Evolutionary conservation across 2,888 invertebrate genomes (phyloP).

Genomic region (Tetragonula carbonaria): DNA sequence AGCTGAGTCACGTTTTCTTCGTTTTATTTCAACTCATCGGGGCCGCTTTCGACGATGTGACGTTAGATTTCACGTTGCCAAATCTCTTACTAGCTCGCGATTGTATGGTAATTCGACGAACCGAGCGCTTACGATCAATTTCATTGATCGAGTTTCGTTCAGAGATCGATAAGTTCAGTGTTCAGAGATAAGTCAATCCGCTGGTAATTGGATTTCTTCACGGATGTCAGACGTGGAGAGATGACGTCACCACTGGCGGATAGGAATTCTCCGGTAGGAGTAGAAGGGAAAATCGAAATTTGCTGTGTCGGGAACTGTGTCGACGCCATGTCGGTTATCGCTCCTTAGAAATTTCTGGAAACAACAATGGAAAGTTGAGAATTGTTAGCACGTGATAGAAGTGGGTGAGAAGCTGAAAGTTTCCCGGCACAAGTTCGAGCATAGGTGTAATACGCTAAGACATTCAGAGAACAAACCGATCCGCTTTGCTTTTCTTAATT

Average conservation of each 20-base stretch:
- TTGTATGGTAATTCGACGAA: slow-evolving; percentile 49
- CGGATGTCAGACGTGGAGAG: no score
- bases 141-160: neutral
- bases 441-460: neutral
- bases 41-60: slow-evolving; percentile 34
- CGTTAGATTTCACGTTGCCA: slow-evolving; percentile 38
- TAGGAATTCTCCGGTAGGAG: no score
- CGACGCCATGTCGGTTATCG: no score
- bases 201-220: neutral
- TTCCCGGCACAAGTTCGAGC: neutral
- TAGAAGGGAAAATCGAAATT: neutral
- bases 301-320: no score
- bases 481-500: no score
- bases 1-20: slow-evolving; percentile 57
- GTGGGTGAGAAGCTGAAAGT: neutral
- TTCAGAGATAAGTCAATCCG: neutral
- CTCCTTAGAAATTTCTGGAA: neutral
- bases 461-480: neutral
- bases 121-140: neutral
- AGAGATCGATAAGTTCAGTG: neutral
- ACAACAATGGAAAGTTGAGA: neutral
- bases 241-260: no score
- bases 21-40: slow-evolving; percentile 32
- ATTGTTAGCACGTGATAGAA: no score
- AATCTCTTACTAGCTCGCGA: slow-evolving; percentile 31